Conservation (phyloP, 2,113 vertebrate genomes). For the Phalacrocorax aristotelis region DNA sequence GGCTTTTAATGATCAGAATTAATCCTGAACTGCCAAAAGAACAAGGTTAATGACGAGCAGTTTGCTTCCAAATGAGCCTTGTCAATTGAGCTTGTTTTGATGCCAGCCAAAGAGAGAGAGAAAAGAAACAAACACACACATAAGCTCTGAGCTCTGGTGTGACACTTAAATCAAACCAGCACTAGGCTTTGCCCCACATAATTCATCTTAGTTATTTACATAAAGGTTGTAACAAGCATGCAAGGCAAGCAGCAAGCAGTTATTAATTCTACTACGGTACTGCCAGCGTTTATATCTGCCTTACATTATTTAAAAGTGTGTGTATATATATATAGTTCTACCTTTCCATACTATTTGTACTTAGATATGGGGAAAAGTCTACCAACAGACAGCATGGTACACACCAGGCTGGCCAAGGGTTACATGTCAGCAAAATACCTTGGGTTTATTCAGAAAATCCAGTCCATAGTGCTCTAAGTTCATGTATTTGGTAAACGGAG, state of each 20-base stretch:
- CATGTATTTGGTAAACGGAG: neutral
- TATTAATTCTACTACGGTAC: neutral
- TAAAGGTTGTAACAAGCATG: neutral
- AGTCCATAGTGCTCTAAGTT: neutral
- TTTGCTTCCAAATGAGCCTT: neutral
- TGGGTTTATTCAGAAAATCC: neutral
- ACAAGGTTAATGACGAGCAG: neutral
- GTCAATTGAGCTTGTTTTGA: neutral
- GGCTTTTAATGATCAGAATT: neutral
- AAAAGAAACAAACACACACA: neutral
- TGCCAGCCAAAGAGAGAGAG: neutral
- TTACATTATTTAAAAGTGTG: neutral
- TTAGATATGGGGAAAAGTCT: neutral
- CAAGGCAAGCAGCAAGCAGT: neutral
- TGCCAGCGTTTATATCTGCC: neutral
- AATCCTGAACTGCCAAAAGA: neutral
- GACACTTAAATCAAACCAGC: neutral
- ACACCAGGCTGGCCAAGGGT: neutral
- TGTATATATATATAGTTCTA: neutral
- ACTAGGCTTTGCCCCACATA: neutral
- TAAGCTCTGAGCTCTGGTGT: neutral
- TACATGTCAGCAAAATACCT: neutral
- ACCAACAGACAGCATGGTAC: fast-evolving
- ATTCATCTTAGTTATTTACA: neutral
- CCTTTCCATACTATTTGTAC: neutral